Conservation (phyloP, 2,888 invertebrate genomes). For the Gandaritis pyraliata region DNA sequence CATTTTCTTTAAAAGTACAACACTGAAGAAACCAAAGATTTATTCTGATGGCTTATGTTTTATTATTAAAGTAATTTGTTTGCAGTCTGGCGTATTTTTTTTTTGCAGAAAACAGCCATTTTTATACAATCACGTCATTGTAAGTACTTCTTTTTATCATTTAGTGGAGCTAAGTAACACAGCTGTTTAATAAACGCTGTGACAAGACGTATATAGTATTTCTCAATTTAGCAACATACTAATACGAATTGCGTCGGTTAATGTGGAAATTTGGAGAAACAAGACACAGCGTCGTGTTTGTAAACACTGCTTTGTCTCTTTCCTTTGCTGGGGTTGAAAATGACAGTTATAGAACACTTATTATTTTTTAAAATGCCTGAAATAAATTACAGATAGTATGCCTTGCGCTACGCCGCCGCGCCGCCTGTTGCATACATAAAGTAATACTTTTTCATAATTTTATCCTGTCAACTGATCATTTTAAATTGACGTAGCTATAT, state of each 20-base stretch:
- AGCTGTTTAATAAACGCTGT: conserved; percentile 4
- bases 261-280: conserved; percentile 33
- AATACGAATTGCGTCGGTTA: conserved; percentile 36
- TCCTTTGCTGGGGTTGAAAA: not conserved
- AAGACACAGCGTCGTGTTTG: conserved; percentile 20
- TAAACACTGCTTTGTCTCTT: conserved; percentile 21
- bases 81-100: too few species aligned
- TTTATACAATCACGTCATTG: too few species aligned
- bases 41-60: too few species aligned
- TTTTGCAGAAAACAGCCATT: too few species aligned
- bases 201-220: conserved; percentile 34
- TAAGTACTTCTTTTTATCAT: too few species aligned
- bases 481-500: not conserved
- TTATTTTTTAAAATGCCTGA: too few species aligned
- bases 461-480: not conserved
- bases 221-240: conserved; percentile 39
- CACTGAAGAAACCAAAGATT: too few species aligned
- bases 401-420: too few species aligned
- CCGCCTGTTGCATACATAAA: too few species aligned
- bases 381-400: too few species aligned
- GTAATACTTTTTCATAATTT: not conserved
- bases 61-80: too few species aligned
- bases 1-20: too few species aligned
- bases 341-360: not conserved
- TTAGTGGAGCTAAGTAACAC: not conserved